A percentile compares a stretch with the other conserved stretches of the same genome.
phyloP scores from a whole-genome alignment of 1,140 invertebrate species.

The Trichogramma pretiosum region DNA sequence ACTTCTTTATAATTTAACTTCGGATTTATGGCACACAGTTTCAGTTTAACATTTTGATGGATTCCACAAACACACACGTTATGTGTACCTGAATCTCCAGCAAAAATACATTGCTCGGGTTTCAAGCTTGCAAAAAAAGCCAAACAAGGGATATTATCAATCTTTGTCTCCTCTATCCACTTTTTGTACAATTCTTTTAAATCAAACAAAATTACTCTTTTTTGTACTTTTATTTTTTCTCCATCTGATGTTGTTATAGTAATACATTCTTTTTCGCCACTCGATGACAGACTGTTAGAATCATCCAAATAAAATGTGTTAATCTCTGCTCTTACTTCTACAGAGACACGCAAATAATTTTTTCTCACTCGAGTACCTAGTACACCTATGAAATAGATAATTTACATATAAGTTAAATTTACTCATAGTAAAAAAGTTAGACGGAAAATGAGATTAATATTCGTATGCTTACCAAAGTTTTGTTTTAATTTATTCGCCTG shows the following conservation, averaged over 20 bases:
- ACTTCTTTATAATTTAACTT: neutral
- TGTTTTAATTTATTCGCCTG: too few relatives aligned
- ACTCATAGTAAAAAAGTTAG: too few relatives aligned
- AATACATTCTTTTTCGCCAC: neutral
- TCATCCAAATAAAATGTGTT: neutral
- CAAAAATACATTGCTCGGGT: conserved; percentile 13
- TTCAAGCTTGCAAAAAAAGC: conserved; percentile 3
- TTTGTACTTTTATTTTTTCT: neutral
- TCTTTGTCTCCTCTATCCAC: neutral
- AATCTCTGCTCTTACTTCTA: neutral
- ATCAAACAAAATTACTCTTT: neutral
- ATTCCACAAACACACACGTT: conserved; percentile 18
- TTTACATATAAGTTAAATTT: too few relatives aligned
- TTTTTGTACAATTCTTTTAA: neutral
- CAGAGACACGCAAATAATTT: neutral
- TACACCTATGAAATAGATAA: too few relatives aligned
- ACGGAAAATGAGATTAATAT: too few relatives aligned
- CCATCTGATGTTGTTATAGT: neutral
- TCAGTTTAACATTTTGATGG: conserved; percentile 14
- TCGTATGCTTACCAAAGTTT: too few relatives aligned
- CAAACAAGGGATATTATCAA: neutral
- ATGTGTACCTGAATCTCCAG: conserved; percentile 11
- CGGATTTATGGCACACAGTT: neutral
- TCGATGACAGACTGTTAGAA: neutral
- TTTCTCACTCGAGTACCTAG: neutral